These are phyloP conservation scores for Melanotaenia maccullochi DNA, from an alignment of 2,797 vertebrate species.

Conservation along the genomic window DNA sequence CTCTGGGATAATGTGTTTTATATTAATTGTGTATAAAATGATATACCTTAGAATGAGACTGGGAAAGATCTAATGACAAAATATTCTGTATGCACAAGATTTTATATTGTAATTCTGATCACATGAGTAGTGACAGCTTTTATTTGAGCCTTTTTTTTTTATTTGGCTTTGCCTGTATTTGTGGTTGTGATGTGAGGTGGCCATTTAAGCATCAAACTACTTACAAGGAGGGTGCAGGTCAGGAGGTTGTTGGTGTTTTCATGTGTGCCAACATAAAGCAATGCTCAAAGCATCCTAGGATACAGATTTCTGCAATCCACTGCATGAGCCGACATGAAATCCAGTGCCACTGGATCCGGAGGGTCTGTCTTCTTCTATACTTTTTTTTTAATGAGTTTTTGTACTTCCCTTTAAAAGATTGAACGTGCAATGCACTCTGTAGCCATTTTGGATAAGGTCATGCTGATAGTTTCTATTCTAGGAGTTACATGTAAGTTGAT, in stretches of 20 bases:
- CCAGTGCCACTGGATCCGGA: constrained; percentile 56
- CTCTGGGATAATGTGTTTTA: constrained; percentile 81
- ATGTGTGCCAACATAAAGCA: constrained; percentile 66
- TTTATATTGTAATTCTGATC: constrained; percentile 79
- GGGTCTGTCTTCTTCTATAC: constrained; percentile 69
- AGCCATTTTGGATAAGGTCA: constrained; percentile 70
- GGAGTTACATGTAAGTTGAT: constrained; percentile 65
- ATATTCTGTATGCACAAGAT: constrained; percentile 83
- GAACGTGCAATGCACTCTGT: constrained; percentile 75
- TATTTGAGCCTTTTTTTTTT: constrained; percentile 69
- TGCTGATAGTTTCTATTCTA: constrained; percentile 58
- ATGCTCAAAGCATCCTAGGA: constrained; percentile 67
- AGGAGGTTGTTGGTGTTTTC: constrained; percentile 62
- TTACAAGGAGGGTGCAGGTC: constrained; percentile 52
- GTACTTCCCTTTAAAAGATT: constrained; percentile 76
- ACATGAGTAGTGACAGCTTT: constrained; percentile 76
- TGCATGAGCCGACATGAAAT: constrained; percentile 73
- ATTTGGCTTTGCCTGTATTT: constrained; percentile 76
- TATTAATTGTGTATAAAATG: constrained; percentile 81
- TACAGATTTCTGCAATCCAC: constrained; percentile 69
- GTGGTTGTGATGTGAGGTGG: constrained; percentile 76
- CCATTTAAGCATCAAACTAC: constrained; percentile 67
- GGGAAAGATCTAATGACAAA: constrained; percentile 77
- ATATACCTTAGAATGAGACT: constrained; percentile 77
- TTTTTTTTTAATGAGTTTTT: constrained; percentile 74